Evolutionary conservation across 2,113 vertebrate species (phyloP).

Genomic region (Cheirogaleus medius): DNA sequence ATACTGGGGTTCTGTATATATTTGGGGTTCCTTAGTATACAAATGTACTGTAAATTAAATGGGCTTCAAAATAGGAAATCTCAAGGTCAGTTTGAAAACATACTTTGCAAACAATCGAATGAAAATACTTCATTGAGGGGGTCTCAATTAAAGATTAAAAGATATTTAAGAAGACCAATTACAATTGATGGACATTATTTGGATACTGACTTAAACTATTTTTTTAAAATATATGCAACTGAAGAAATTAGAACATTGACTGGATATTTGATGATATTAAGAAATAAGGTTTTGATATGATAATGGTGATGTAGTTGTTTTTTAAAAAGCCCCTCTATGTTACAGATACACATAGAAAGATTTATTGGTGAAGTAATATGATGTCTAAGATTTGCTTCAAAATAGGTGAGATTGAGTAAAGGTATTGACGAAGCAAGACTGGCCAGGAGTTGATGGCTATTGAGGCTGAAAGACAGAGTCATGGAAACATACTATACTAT

Average conservation of each 20-base stretch:
- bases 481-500: neutral
- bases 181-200: neutral
- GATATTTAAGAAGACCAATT: neutral
- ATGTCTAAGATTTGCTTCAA: conserved; percentile 7
- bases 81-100: neutral
- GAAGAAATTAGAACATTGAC: neutral
- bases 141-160: neutral
- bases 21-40: neutral
- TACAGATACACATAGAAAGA: neutral
- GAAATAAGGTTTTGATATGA: neutral
- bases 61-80: neutral
- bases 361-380: neutral
- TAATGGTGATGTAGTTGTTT: neutral
- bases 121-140: neutral
- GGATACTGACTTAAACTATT: neutral
- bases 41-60: conserved; percentile 1
- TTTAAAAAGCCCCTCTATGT: neutral
- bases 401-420: neutral
- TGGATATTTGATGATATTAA: neutral
- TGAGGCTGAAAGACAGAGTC: neutral
- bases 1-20: neutral
- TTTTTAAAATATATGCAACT: neutral
- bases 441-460: neutral
- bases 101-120: neutral
- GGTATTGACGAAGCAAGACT: neutral